A percentile compares a stretch with the other conserved stretches of the same genome.
These are phyloP conservation scores for Pyrochroa serraticornis DNA, from an alignment of 2,888 invertebrate species.

Conservation along the genomic window DNA sequence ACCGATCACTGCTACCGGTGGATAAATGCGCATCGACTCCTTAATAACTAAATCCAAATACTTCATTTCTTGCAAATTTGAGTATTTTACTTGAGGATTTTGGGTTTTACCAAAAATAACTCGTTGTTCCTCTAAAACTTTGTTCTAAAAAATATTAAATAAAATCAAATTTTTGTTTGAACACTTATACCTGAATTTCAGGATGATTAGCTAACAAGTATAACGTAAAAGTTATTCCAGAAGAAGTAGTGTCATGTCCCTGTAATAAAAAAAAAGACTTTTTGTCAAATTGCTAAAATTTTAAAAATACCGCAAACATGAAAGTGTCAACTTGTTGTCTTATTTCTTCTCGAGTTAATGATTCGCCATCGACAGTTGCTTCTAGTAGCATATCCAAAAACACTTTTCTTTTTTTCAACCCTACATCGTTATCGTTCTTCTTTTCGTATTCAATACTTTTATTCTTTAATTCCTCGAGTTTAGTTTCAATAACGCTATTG, in stretches of 20 bases:
- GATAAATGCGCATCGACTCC: slow-evolving; percentile 57
- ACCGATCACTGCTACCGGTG: slow-evolving; percentile 61
- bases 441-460: not conserved
- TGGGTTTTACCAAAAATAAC: slow-evolving; percentile 29
- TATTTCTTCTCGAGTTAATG: slow-evolving; percentile 65
- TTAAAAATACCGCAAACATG: slow-evolving; percentile 70
- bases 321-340: slow-evolving; percentile 76
- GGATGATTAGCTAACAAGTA: slow-evolving; percentile 57
- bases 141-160: slow-evolving; percentile 5
- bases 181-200: slow-evolving; percentile 40
- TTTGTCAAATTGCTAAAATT: too few relatives aligned
- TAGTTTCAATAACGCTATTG: slow-evolving; percentile 60
- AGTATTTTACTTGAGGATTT: slow-evolving; percentile 16
- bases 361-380: slow-evolving; percentile 62
- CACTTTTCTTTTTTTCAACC: slow-evolving; percentile 62
- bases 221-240: slow-evolving; percentile 58
- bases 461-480: not conserved
- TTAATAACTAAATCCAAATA: slow-evolving; percentile 39
- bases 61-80: slow-evolving; percentile 38
- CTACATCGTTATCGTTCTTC: not conserved
- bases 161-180: not conserved
- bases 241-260: slow-evolving; percentile 61
- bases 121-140: slow-evolving; percentile 32
- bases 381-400: slow-evolving; percentile 70
- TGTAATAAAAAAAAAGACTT: slow-evolving; percentile 36